phyloP scores from a whole-genome alignment of 2,113 vertebrate genomes.

The Mormyrus iriodes region DNA sequence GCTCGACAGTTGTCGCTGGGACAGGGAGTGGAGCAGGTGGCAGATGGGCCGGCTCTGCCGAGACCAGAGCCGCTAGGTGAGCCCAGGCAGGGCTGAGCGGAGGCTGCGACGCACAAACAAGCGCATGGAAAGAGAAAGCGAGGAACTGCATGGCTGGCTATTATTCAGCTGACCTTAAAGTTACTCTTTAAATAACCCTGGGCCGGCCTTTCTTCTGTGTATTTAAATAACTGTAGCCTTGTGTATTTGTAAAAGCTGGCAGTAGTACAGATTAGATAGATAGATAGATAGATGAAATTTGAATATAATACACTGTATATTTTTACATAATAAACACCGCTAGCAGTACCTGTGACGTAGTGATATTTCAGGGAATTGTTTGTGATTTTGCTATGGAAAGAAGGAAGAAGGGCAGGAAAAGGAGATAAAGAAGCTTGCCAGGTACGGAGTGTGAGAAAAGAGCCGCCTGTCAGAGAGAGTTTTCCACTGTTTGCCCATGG shows the following conservation, averaged over 20 bases:
- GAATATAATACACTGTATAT: neutral
- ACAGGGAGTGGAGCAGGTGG: conserved; percentile 82
- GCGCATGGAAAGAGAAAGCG: neutral
- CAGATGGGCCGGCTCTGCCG: conserved; percentile 87
- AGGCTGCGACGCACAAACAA: conserved; percentile 29
- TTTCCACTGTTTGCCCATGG: conserved; percentile 56
- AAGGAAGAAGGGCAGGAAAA: conserved; percentile 13
- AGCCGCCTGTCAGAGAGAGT: conserved; percentile 37
- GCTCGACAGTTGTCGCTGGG: conserved; percentile 87
- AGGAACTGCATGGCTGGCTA: no score
- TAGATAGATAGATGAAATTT: neutral
- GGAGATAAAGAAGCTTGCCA: conserved; percentile 27
- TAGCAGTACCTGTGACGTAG: neutral
- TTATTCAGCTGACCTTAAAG: neutral
- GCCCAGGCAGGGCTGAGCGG: conserved; percentile 65
- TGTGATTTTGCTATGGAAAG: conserved; percentile 20
- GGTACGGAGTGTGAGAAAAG: conserved; percentile 35
- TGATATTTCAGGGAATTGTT: neutral
- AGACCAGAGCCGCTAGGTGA: conserved; percentile 80
- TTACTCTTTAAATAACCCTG: conserved; percentile 1
- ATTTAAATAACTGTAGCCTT: neutral
- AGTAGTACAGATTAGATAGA: neutral
- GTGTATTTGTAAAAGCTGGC: neutral
- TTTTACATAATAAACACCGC: neutral
- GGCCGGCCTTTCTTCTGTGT: neutral